Evolutionary conservation across 1,140 invertebrate species (phyloP), one percentile per base, ranked within the genome.

Genomic region (Microplitis mediator): DNA sequence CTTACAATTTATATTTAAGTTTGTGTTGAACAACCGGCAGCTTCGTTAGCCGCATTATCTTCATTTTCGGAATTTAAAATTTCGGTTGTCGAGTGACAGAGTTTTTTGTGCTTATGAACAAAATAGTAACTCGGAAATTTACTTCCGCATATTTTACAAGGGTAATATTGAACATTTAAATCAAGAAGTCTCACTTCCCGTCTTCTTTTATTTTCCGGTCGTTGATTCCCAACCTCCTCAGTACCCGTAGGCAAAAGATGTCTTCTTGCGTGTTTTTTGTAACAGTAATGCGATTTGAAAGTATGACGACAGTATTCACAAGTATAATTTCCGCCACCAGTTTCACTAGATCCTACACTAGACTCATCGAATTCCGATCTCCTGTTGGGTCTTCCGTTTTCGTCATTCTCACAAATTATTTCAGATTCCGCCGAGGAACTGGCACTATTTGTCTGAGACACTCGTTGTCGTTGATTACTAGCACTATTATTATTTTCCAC

Each of bases 121-220:
- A 97, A 97, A 82, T 97, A 97, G 80, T 97, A 97, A 76, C 94
- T 95, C 0, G 95, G 95, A 81, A 97, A 97, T 86, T 96, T 96
- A 80, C 91, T 94, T 31, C 95, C 95, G 85, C 95, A 97, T 0
- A 93, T 95, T 84, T 96, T 96, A 86, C 95, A 97, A 0, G 95
- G 95, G 85, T 96, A 97, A 86, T 96, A 97, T 82, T 96, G 95
- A 0, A 96, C 92, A 77, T 96, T 94, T 81, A 95, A 89, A 76
- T 95, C 93, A 16, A 93, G 79, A 0, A 92, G 85, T 66, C 91
- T 88, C 3, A 92, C 90, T 74, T 90, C 90, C 9, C 89, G 86
- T 13, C 86, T 64, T 65, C 61, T 71, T 84, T 32, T 71, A 50
- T 58, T 58, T 4, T 70, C 65, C 72, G 69, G 34, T n/a, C 62